A percentile compares a stretch with the other conserved stretches of the same genome.
Evolutionary conservation across 2,113 vertebrate genomes (phyloP).

Genomic region (Glaucomys volans): DNA sequence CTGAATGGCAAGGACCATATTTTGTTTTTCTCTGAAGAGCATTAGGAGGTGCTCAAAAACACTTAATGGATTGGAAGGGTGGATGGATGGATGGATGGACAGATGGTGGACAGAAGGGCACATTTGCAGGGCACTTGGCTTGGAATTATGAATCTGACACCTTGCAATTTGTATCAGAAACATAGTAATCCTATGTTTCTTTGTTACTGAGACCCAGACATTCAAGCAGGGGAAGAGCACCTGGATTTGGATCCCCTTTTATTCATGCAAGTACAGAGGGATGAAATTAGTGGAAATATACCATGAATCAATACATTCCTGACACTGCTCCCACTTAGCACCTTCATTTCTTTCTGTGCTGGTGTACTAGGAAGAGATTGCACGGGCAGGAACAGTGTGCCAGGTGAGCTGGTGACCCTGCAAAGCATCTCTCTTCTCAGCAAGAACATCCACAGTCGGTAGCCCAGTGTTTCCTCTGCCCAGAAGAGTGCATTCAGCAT

Average conservation of each 20-base stretch:
- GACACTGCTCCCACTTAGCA: background rate
- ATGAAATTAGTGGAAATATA: background rate
- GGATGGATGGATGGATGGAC: background rate
- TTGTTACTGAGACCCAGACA: background rate
- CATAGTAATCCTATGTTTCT: background rate
- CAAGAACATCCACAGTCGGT: background rate
- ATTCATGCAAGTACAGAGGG: background rate
- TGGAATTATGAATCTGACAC: background rate
- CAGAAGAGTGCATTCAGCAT: slow-evolving; percentile 55
- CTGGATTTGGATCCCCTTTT: background rate
- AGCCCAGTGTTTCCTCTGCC: slow-evolving; percentile 50
- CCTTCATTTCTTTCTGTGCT: background rate
- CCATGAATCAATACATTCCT: background rate
- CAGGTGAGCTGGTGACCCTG: rapidly evolving
- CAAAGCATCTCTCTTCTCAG: background rate
- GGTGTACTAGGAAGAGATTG: background rate
- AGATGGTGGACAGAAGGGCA: background rate
- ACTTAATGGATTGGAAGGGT: background rate
- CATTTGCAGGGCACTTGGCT: background rate
- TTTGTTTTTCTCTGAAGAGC: background rate
- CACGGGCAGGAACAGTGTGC: background rate
- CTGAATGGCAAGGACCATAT: background rate
- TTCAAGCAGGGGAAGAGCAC: background rate
- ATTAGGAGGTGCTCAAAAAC: background rate
- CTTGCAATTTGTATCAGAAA: background rate